phyloP scores from a whole-genome alignment of 2,888 invertebrate genomes.

The Dorcus parallelipipedus region DNA sequence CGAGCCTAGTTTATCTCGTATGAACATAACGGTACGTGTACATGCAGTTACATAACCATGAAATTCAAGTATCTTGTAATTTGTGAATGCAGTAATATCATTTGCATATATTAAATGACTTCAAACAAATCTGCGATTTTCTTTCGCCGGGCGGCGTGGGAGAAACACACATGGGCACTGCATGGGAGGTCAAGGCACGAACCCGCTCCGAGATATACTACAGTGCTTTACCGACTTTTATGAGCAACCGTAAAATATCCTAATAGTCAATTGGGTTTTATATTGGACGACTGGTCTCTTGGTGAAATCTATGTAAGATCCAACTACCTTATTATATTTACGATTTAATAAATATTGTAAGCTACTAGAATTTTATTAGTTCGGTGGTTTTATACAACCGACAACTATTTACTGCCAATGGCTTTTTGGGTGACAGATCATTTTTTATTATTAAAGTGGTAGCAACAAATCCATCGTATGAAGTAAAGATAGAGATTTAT shows the following conservation, averaged over 20 bases:
- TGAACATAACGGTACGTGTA: slow-evolving; percentile 38
- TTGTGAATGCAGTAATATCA: slow-evolving; percentile 27
- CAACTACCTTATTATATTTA: no score
- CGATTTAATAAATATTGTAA: no score
- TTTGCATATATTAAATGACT: slow-evolving; percentile 1
- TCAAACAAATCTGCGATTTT: background rate
- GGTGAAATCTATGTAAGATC: no score
- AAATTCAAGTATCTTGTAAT: slow-evolving; percentile 34
- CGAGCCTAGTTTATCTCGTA: slow-evolving; percentile 7
- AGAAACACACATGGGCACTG: slow-evolving; percentile 28
- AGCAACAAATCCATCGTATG: no score
- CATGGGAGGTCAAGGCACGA: slow-evolving; percentile 40
- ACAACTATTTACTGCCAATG: no score
- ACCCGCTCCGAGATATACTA: slow-evolving; percentile 18
- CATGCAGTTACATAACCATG: slow-evolving; percentile 41
- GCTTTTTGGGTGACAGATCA: no score
- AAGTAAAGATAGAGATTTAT: no score
- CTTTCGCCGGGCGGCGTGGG: slow-evolving; percentile 30
- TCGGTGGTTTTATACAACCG: no score
- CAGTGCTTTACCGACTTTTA: background rate
- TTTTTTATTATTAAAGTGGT: no score
- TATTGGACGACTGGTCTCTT: no score
- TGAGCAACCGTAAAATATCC: background rate
- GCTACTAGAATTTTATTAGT: no score
- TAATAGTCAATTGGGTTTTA: no score